A percentile compares a stretch with the other conserved stretches of the same genome.
Evolutionary conservation across 2,888 invertebrate genomes (phyloP).

Genomic region (Campoletis raptor): DNA sequence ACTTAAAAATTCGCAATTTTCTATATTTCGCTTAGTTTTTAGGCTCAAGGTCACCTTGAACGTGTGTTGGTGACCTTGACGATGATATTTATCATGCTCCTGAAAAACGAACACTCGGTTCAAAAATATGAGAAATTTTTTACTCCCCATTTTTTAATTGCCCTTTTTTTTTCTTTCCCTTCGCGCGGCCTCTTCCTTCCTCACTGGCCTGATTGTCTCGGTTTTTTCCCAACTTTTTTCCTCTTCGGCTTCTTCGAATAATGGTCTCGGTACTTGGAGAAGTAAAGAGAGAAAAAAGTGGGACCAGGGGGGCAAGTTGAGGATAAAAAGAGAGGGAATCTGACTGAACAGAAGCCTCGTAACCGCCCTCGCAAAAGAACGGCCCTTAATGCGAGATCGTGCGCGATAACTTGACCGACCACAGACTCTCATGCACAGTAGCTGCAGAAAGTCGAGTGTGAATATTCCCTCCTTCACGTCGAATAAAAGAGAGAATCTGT

Average conservation of each 20-base stretch:
- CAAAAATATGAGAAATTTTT: background rate
- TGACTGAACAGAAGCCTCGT: slow-evolving; percentile 56
- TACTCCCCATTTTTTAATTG: slow-evolving; percentile 4
- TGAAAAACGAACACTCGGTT: background rate
- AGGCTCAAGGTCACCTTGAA: background rate
- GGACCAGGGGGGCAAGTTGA: background rate
- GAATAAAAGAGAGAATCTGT: slow-evolving; percentile 53
- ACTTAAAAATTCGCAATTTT: background rate
- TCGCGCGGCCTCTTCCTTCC: background rate
- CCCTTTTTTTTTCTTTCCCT: slow-evolving; percentile 29
- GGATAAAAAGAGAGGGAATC: slow-evolving; percentile 7
- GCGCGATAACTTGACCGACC: slow-evolving; percentile 65
- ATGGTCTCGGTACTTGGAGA: slow-evolving; percentile 57
- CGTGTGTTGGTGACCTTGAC: background rate
- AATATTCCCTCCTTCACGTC: slow-evolving; percentile 35
- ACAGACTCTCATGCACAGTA: slow-evolving; percentile 30
- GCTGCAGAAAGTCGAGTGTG: slow-evolving; percentile 37
- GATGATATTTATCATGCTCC: background rate
- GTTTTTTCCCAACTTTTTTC: slow-evolving; percentile 9
- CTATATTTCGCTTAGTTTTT: background rate
- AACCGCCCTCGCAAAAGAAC: slow-evolving; percentile 42
- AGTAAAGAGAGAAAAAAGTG: slow-evolving; percentile 1
- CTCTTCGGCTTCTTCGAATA: slow-evolving; percentile 60
- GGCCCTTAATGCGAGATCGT: slow-evolving; percentile 70
- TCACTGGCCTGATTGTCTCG: background rate